These are phyloP conservation scores for Camptogramma bilineatum DNA, from an alignment of 2,888 invertebrate genomes.

Conservation along the genomic window DNA sequence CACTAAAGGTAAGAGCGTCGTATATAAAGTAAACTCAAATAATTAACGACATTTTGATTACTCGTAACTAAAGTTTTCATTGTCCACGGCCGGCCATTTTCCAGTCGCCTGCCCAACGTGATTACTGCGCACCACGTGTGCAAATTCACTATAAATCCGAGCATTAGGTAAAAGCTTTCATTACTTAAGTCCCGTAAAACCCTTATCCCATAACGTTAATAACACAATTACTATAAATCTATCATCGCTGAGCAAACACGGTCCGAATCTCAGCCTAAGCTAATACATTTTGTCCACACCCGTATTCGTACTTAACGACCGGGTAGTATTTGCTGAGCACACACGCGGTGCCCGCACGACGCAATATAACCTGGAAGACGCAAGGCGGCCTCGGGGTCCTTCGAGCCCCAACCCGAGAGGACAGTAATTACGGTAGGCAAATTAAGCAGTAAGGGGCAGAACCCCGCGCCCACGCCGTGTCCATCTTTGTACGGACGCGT, in stretches of 20 bases:
- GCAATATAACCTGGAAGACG: slow-evolving; percentile 84
- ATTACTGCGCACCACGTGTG: slow-evolving; percentile 74
- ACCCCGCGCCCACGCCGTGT: slow-evolving; percentile 60
- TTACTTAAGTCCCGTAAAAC: slow-evolving; percentile 85
- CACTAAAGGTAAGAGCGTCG: neutral
- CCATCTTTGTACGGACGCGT: slow-evolving; percentile 53
- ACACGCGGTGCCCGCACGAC: slow-evolving; percentile 82
- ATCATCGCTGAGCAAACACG: slow-evolving; percentile 84
- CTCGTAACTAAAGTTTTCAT: slow-evolving; percentile 21
- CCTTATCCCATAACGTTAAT: slow-evolving; percentile 86
- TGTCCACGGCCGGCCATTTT: slow-evolving; percentile 21
- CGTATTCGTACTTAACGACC: slow-evolving; percentile 85
- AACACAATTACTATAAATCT: slow-evolving; percentile 86
- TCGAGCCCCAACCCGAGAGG: slow-evolving; percentile 77
- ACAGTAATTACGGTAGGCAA: slow-evolving; percentile 87
- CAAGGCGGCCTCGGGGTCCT: slow-evolving; percentile 76
- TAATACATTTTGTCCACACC: slow-evolving; percentile 86
- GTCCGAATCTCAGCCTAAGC: slow-evolving; percentile 85
- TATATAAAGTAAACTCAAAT: slow-evolving; percentile 2
- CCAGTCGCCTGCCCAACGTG: slow-evolving; percentile 53
- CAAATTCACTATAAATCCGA: slow-evolving; percentile 79
- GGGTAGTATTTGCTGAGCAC: slow-evolving; percentile 83
- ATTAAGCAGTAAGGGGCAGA: slow-evolving; percentile 84
- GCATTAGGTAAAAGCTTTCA: slow-evolving; percentile 83
- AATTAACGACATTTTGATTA: slow-evolving; percentile 9